phyloP scores from a whole-genome alignment of 2,797 vertebrate species.

The Lycodopsis pacificus region DNA sequence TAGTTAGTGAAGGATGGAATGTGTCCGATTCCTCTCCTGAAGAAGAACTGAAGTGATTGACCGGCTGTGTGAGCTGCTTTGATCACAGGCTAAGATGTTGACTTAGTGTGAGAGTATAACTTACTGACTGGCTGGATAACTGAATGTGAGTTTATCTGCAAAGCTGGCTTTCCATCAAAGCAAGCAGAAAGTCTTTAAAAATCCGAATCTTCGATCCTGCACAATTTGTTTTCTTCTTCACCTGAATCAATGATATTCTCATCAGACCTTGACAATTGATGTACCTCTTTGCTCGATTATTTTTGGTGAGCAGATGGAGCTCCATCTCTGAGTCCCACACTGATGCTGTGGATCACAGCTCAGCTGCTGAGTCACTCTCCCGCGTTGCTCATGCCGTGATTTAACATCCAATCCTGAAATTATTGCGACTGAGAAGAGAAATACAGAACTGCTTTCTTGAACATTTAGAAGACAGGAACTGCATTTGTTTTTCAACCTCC shows the following conservation, averaged over 20 bases:
- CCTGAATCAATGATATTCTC: constrained; percentile 36
- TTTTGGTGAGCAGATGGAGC: constrained; percentile 74
- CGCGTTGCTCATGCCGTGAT: constrained; percentile 65
- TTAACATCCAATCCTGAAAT: constrained; percentile 47
- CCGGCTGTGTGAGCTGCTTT: constrained; percentile 4
- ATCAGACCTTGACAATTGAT: constrained; percentile 37
- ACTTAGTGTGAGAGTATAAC: constrained; percentile 7
- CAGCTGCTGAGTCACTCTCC: constrained; percentile 73
- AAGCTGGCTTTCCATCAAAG: constrained; percentile 10
- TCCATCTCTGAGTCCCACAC: constrained; percentile 69
- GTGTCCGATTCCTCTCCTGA: constrained; percentile 21
- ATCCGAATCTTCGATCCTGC: not conserved
- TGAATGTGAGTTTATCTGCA: not conserved
- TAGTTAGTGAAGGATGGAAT: constrained; percentile 46
- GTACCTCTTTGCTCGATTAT: constrained; percentile 57
- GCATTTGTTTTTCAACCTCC: not conserved
- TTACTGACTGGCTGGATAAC: not conserved
- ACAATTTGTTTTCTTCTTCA: constrained; percentile 16
- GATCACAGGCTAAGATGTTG: constrained; percentile 12
- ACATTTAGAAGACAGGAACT: not conserved
- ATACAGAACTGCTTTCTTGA: constrained; percentile 17
- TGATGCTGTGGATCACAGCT: constrained; percentile 71
- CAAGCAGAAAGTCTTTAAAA: not conserved
- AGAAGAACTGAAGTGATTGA: constrained; percentile 30
- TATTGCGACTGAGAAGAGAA: constrained; percentile 30